Conservation (phyloP, 1,140 invertebrate genomes). For the Cydia strobilella region DNA sequence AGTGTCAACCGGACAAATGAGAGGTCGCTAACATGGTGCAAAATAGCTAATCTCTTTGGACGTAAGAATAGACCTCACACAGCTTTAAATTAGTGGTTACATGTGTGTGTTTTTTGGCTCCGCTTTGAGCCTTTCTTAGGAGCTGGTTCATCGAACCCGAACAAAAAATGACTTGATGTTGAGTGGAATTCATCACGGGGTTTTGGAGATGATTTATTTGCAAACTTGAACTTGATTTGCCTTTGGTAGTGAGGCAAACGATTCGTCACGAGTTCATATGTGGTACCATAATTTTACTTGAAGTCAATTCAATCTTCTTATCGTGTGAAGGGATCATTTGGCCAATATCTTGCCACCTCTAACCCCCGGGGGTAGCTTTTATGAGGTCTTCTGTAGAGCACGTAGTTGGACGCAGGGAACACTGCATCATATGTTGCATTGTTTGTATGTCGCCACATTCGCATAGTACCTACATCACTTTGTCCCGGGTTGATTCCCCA, state of each 20-base stretch:
- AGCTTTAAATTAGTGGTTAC: background rate
- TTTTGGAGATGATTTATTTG: conserved; percentile 22
- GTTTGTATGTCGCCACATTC: too few species aligned
- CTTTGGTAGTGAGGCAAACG: background rate
- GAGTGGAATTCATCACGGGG: conserved; percentile 22
- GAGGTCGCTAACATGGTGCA: conserved; percentile 2
- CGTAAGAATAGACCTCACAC: background rate
- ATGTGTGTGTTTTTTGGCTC: background rate
- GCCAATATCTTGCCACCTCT: too few species aligned
- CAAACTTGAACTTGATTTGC: conserved; percentile 23
- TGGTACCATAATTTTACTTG: background rate
- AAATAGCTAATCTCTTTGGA: background rate
- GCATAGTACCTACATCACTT: too few species aligned
- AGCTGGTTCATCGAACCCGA: background rate
- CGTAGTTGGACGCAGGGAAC: too few species aligned
- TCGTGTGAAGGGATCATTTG: too few species aligned
- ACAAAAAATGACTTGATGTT: conserved; percentile 16
- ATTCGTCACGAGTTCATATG: background rate
- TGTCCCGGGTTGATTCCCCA: too few species aligned
- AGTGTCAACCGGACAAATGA: conserved; percentile 4
- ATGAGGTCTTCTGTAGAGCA: too few species aligned
- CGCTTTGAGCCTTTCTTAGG: background rate
- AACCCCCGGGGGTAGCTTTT: too few species aligned
- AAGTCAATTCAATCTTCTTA: too few species aligned
- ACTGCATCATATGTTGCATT: too few species aligned